A percentile compares a stretch with the other conserved stretches of the same genome.
These are phyloP conservation scores for Laterallus jamaicensis DNA, from an alignment of 2,113 vertebrate species.

Conservation along the genomic window DNA sequence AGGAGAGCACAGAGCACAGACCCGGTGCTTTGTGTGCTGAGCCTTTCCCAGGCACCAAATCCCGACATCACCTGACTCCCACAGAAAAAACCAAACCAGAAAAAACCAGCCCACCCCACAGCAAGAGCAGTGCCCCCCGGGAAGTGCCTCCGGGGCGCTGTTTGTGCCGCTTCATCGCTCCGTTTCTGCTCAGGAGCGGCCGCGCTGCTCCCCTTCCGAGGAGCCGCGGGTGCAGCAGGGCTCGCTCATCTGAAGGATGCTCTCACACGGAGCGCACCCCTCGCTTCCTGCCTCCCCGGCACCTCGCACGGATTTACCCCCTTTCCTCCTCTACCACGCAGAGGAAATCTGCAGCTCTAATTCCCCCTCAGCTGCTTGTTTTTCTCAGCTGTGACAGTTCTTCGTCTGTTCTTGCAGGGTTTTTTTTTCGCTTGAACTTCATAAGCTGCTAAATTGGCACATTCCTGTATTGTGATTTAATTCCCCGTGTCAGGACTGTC, in stretches of 20 bases:
- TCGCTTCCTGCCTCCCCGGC: background rate
- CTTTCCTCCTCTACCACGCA: background rate
- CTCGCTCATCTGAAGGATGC: background rate
- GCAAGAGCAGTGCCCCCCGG: no score
- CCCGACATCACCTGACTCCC: accelerated
- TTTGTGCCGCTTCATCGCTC: background rate
- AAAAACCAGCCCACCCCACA: no score
- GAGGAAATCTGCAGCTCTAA: background rate
- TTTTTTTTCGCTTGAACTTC: background rate
- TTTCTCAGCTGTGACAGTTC: constrained; percentile 37
- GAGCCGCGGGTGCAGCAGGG: background rate
- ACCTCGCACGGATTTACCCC: background rate
- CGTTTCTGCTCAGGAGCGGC: background rate
- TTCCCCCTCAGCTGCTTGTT: background rate
- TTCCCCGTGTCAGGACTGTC: constrained; percentile 32
- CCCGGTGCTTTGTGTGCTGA: accelerated
- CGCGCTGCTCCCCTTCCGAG: background rate
- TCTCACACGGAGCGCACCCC: background rate
- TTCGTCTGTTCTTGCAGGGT: background rate
- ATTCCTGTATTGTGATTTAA: constrained; percentile 32
- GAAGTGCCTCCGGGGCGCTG: background rate
- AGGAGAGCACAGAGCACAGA: background rate
- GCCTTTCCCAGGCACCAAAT: background rate
- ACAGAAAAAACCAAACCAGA: no score
- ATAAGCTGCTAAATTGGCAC: constrained; percentile 32